Percentiles rank a stretch among this genome's conserved stretches.
These are phyloP conservation scores for Ranitomeya imitator DNA, from an alignment of 2,113 vertebrate genomes.

Conservation along the genomic window DNA sequence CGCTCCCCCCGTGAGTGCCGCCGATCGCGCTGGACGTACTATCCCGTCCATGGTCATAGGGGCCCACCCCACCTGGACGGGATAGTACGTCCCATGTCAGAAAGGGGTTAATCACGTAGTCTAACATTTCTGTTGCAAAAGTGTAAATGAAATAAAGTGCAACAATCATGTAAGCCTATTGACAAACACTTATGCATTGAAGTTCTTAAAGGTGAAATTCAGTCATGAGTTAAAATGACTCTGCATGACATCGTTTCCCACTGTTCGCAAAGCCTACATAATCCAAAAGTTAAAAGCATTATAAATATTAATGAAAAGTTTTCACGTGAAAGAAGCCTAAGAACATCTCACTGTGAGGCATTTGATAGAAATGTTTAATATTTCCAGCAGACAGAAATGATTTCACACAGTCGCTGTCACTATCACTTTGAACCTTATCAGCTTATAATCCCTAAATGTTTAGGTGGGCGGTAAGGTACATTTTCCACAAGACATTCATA, in stretches of 20 bases:
- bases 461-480: constrained; percentile 9
- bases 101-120: not conserved
- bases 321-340: constrained; percentile 43
- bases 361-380: constrained; percentile 54
- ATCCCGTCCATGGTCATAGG: too few species aligned
- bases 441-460: constrained; percentile 16
- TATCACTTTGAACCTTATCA: constrained; percentile 19
- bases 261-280: constrained; percentile 48
- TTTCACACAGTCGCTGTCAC: constrained; percentile 31
- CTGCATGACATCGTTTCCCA: constrained; percentile 34
- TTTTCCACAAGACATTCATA: not conserved
- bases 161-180: not conserved
- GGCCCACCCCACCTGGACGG: too few species aligned
- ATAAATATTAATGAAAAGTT: constrained; percentile 52
- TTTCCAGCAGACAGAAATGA: constrained; percentile 35
- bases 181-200: constrained; percentile 12
- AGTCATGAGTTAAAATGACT: constrained; percentile 38
- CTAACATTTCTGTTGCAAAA: not conserved
- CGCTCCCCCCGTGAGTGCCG: too few species aligned
- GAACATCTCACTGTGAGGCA: constrained; percentile 45
- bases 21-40: too few species aligned
- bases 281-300: constrained; percentile 53
- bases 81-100: too few species aligned
- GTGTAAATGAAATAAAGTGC: not conserved
- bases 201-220: constrained; percentile 41